phyloP scores from a whole-genome alignment of 2,888 invertebrate species.

The Drosophila eohydei region DNA sequence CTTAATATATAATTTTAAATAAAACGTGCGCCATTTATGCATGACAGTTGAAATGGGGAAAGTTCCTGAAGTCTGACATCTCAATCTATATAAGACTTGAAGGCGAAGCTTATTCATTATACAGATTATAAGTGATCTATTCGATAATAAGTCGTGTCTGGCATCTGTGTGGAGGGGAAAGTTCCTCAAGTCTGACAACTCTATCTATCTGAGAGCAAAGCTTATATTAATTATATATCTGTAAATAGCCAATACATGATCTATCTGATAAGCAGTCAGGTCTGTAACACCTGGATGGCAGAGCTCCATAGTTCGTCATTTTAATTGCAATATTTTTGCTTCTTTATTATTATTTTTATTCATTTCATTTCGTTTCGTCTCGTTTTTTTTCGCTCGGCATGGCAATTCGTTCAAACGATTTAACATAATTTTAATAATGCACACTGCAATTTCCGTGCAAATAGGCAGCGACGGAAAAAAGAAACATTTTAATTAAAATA shows the following conservation, averaged over 20 bases:
- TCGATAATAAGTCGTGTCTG: too few species aligned
- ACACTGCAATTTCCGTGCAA: conserved; percentile 35
- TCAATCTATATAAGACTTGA: not conserved
- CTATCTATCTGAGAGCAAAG: too few species aligned
- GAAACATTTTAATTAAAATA: conserved; percentile 71
- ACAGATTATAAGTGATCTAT: too few species aligned
- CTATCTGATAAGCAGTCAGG: too few species aligned
- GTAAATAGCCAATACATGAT: too few species aligned
- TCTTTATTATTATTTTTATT: conserved; percentile 1
- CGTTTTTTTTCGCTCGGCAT: not conserved
- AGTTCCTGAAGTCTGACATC: conserved; percentile 17
- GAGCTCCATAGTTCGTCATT: not conserved
- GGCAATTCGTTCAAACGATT: conserved; percentile 18
- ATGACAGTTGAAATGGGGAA: conserved; percentile 31
- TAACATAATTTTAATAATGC: conserved; percentile 42
- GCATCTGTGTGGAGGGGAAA: too few species aligned
- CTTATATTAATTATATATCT: too few species aligned
- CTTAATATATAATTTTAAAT: conserved; percentile 28
- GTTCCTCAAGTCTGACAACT: too few species aligned
- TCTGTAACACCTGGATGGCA: too few species aligned
- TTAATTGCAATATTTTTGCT: not conserved
- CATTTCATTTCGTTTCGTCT: not conserved
- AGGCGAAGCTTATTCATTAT: too few species aligned
- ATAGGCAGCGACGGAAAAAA: conserved; percentile 48
- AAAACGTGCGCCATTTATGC: conserved; percentile 23